Evolutionary conservation across 2,113 vertebrate species (phyloP), one percentile per base, ranked within the genome.

Genomic region (Phaethon lepturus): DNA sequence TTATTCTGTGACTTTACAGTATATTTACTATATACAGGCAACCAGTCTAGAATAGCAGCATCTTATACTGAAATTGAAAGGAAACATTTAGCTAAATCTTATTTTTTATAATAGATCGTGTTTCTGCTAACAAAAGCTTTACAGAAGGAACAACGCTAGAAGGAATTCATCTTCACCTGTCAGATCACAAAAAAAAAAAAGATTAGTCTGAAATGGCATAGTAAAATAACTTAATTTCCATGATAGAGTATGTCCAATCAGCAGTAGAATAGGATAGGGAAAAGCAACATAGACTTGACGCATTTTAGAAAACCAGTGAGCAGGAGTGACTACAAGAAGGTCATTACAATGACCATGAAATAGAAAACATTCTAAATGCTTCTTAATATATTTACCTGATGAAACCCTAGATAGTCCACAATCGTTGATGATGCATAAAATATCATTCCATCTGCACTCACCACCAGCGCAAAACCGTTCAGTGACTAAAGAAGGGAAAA

Each of bases 381-480:
- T 86, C 62, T 56, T 49, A 52, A 31, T 91, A 40, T 40, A 68
- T 90, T 97, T 98, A 99, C 99, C 99, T 99, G 99, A 97, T 99
- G 99, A 97, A 99, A 99, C 75, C 99, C 99, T 96, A 99, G 98
- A 68, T 99, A 99, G 97, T 99, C 99, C 94, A 99, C 98, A 52
- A 99, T 99, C 13, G 99, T 99, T 0, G 99, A 99, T 8, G 99
- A 99, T 0, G 99, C 99, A 18, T 99, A 99, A 87, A 99, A 99
- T 82, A 99, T 99, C 99, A 99, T 99, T 53, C 99, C 99, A 71
- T 99, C 99, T 20, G 98, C 98, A 95, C 99, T 99, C 94, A 99
- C 99, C 73, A 99, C 99, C 98, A 99, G 93, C 1, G 99, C 99
- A 73, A 99, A 99, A 80, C 99, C 99, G 22, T 99, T 99, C 73